Conservation (phyloP, 2,113 vertebrate species). For the Cichladusa arquata region DNA sequence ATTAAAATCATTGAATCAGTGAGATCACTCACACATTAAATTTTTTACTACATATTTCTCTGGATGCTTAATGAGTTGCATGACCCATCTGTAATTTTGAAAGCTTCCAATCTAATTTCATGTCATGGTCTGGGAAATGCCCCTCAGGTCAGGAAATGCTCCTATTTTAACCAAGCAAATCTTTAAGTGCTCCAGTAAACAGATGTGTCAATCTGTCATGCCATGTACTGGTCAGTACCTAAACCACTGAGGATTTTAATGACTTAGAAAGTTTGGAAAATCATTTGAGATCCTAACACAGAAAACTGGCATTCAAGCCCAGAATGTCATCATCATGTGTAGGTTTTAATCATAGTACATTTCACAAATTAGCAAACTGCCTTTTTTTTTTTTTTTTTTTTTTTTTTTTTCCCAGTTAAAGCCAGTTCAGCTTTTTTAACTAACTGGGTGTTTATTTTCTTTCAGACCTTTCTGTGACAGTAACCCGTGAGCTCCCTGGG, state of each 20-base stretch:
- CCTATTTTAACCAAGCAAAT: background rate
- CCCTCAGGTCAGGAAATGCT: background rate
- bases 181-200: background rate
- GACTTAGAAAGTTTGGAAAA: background rate
- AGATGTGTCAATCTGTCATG: background rate
- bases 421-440: background rate
- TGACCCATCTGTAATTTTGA: background rate
- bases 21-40: background rate
- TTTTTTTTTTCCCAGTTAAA: background rate
- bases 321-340: background rate
- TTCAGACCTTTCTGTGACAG: background rate
- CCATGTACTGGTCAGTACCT: background rate
- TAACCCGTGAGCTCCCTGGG: background rate
- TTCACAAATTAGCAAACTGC: background rate
- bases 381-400: background rate
- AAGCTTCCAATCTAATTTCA: background rate
- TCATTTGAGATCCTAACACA: background rate
- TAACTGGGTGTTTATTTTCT: background rate
- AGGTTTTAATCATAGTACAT: background rate
- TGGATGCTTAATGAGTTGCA: background rate
- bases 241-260: background rate
- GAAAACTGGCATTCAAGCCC: background rate
- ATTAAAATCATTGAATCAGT: background rate
- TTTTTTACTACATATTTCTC: background rate
- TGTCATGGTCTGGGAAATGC: background rate